phyloP scores from a whole-genome alignment of 2,888 invertebrate genomes.

The Lutraria lutraria region DNA sequence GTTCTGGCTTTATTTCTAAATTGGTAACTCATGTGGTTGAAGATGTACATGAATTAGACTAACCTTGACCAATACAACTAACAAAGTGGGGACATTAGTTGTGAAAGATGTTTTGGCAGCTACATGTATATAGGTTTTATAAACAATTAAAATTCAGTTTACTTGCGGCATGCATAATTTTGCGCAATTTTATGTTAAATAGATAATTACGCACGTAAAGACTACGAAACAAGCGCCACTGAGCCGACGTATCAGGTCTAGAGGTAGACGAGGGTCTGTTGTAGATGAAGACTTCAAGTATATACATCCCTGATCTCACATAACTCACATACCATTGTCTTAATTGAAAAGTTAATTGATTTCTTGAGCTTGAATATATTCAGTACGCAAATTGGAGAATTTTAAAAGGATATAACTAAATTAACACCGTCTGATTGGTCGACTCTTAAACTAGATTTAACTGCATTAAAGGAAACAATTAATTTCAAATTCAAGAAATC shows the following conservation, averaged over 20 bases:
- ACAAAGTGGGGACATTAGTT: neutral
- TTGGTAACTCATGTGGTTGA: too few species aligned
- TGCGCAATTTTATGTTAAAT: slow-evolving; percentile 7
- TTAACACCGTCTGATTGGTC: slow-evolving; percentile 5
- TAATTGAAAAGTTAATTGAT: slow-evolving; percentile 54
- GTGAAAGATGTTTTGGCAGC: too few species aligned
- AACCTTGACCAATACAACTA: neutral
- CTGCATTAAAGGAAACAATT: slow-evolving; percentile 14
- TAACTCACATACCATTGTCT: slow-evolving; percentile 39
- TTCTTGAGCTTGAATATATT: slow-evolving; percentile 51
- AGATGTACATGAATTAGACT: neutral
- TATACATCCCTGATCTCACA: slow-evolving; percentile 24
- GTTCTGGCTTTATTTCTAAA: too few species aligned
- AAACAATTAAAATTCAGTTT: too few species aligned
- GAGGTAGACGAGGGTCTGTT: neutral
- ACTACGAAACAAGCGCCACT: neutral
- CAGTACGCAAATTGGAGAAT: slow-evolving; percentile 28
- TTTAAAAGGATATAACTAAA: slow-evolving; percentile 6
- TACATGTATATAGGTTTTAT: too few species aligned
- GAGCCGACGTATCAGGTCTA: neutral
- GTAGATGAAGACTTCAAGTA: neutral
- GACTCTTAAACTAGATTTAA: slow-evolving; percentile 1
- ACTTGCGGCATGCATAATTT: neutral
- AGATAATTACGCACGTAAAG: neutral
- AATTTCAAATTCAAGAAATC: slow-evolving; percentile 18